phyloP scores from a whole-genome alignment of 2,113 vertebrate genomes.

The Phyllostomus discolor region DNA sequence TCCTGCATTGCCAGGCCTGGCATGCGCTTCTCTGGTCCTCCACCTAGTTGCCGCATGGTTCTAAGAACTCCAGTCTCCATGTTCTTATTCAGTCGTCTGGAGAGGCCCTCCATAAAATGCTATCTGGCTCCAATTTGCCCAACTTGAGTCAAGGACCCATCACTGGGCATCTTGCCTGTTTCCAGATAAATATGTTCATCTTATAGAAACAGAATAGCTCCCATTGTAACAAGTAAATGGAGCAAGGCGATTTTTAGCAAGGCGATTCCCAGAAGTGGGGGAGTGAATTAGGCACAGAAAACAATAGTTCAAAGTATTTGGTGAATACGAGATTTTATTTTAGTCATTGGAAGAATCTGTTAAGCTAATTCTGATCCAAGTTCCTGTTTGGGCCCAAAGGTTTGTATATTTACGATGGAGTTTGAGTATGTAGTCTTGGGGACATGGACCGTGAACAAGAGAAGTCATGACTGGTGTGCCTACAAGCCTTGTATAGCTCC shows the following conservation, averaged over 20 bases:
- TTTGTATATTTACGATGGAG: neutral
- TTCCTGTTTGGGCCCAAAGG: neutral
- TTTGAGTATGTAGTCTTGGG: neutral
- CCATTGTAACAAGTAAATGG: neutral
- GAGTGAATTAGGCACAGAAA: neutral
- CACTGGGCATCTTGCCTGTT: neutral
- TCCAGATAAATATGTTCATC: neutral
- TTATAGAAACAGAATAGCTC: neutral
- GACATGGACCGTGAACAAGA: neutral
- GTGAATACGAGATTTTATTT: neutral
- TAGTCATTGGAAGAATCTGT: neutral
- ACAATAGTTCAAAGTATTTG: neutral
- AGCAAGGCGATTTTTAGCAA: neutral
- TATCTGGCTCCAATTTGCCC: neutral
- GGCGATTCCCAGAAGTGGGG: neutral
- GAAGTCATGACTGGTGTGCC: neutral
- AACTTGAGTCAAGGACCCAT: neutral
- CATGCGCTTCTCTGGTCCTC: neutral
- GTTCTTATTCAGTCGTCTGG: neutral
- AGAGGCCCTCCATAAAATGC: neutral
- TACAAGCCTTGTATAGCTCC: neutral
- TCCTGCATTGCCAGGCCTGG: neutral
- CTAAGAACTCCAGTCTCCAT: neutral
- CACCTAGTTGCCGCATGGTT: neutral
- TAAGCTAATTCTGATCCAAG: neutral